phyloP scores from a whole-genome alignment of 2,888 invertebrate species.

The Matsumyia berberina region DNA sequence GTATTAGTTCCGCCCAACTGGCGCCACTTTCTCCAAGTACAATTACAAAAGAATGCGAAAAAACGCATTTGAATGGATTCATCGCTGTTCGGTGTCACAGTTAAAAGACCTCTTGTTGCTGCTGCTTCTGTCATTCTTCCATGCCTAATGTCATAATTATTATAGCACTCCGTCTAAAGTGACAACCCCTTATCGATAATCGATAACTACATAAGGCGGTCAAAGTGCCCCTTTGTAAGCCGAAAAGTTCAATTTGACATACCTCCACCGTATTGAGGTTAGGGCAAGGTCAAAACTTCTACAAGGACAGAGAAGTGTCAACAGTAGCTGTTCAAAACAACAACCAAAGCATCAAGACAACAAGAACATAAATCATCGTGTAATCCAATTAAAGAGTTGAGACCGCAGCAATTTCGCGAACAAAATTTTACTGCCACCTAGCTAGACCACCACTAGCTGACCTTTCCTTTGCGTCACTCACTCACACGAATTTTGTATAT shows the following conservation, averaged over 20 bases:
- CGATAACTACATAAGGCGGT: neutral
- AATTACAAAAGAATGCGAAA: constrained; percentile 4
- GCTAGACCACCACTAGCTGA: constrained; percentile 15
- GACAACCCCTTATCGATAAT: neutral
- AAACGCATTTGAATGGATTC: constrained; percentile 15
- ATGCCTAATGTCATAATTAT: neutral
- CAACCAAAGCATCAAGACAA: neutral
- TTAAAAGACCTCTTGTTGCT: constrained; percentile 10
- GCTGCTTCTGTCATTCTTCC: neutral
- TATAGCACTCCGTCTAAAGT: neutral
- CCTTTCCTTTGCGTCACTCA: constrained; percentile 3
- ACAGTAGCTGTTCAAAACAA: constrained; percentile 7
- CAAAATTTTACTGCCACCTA: neutral
- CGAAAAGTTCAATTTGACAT: neutral
- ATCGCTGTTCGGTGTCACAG: neutral
- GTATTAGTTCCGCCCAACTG: neutral
- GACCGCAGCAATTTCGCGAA: constrained; percentile 1
- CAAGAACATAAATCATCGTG: neutral
- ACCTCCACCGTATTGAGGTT: neutral
- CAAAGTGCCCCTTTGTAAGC: constrained; percentile 8
- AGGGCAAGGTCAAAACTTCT: constrained; percentile 6
- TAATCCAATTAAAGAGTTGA: constrained; percentile 10
- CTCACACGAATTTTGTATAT: neutral
- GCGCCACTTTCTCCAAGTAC: neutral
- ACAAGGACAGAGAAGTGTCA: constrained; percentile 12